These are phyloP conservation scores for Nowickia ferox DNA, from an alignment of 2,888 invertebrate genomes.

Conservation along the genomic window DNA sequence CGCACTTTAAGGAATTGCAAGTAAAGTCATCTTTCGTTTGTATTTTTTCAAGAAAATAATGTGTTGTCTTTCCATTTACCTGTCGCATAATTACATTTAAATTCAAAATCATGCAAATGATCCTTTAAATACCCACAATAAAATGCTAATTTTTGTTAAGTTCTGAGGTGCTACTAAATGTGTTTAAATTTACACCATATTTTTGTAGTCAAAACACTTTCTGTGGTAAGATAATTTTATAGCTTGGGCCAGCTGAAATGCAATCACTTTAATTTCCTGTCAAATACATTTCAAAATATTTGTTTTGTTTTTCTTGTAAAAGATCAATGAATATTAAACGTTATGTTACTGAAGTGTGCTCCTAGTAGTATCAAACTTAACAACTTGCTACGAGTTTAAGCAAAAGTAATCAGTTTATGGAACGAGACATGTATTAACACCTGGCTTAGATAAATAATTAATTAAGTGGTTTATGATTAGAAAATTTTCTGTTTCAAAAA, in stretches of 20 bases:
- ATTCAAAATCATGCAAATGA: constrained; percentile 39
- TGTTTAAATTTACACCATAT: constrained; percentile 43
- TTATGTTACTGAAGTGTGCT: not conserved
- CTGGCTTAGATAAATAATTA: constrained; percentile 13
- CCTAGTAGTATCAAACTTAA: not conserved
- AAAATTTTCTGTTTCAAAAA: not conserved
- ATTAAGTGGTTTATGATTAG: constrained; percentile 24
- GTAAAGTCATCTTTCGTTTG: not conserved
- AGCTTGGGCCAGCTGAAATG: constrained; percentile 35
- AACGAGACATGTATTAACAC: constrained; percentile 4
- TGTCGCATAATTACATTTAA: constrained; percentile 3
- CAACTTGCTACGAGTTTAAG: constrained; percentile 8
- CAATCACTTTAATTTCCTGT: not conserved
- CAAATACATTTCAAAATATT: not conserved
- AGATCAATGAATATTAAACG: constrained; percentile 49
- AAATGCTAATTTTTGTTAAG: constrained; percentile 53
- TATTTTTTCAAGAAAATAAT: not conserved
- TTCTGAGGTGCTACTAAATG: constrained; percentile 54
- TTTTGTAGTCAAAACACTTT: not conserved
- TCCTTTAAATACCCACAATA: not conserved
- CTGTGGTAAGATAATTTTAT: not conserved
- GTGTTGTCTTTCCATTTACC: not conserved
- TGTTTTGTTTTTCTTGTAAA: not conserved
- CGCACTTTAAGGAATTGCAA: not conserved
- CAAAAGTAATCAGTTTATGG: constrained; percentile 13